Percentiles rank a stretch among this genome's conserved stretches.
phyloP scores from a whole-genome alignment of 2,113 vertebrate species.

The Gulo gulo region DNA sequence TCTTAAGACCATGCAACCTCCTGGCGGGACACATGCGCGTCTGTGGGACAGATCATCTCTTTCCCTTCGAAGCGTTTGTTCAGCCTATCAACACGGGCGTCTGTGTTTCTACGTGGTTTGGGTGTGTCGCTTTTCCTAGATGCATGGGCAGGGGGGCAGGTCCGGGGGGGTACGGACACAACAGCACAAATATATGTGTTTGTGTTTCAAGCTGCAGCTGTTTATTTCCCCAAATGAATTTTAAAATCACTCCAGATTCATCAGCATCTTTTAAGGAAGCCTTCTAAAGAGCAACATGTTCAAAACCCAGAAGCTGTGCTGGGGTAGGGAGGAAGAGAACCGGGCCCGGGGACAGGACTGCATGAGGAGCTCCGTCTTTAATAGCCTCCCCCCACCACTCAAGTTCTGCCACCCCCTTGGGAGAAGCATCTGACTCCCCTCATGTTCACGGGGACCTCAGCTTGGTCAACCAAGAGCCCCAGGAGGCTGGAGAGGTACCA shows the following conservation, averaged over 20 bases:
- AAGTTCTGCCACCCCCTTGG: neutral
- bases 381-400: neutral
- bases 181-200: neutral
- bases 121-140: neutral
- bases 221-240: conserved; percentile 60
- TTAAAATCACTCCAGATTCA: conserved; percentile 59
- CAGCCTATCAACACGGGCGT: neutral
- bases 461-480: neutral
- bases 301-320: neutral
- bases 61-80: neutral
- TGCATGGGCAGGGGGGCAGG: neutral
- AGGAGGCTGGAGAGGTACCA: neutral
- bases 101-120: neutral
- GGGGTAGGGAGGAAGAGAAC: neutral
- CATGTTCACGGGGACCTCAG: neutral
- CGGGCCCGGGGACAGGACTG: neutral
- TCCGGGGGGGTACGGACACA: neutral
- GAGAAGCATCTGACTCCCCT: neutral
- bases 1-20: neutral
- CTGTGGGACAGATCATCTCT: conserved; percentile 10
- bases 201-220: conserved; percentile 58
- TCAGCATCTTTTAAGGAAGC: conserved; percentile 50
- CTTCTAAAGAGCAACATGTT: neutral
- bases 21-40: neutral
- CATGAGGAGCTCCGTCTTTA: fast-evolving